Evolutionary conservation across 2,888 invertebrate species (phyloP), one percentile per base, ranked within the genome.

Genomic region (Pecten maximus): DNA sequence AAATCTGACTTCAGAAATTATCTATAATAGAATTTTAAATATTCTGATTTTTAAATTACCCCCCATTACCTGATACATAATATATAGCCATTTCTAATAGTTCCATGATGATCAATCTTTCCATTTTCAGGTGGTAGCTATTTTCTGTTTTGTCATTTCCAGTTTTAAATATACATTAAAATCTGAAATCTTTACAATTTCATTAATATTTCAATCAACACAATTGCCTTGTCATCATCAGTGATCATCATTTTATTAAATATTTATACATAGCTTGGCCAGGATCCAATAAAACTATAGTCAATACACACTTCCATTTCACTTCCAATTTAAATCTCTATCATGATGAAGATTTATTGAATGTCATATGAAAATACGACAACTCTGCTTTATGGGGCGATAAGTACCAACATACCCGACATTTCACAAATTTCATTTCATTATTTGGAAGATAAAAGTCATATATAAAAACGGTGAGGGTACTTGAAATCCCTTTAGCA

Each of bases 351-450:
- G 74, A 74, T 74, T 74, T 35, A 74, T 74, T 74, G 74, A 74
- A 35, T 23, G 54, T 6, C 74, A 35, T 19, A 54, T 28, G 10
- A 74, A 74, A 74, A 74, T 6, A 35, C 28, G 35, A 35, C 35
- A 35, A 35, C 35, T 28, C n/a, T 28, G 74, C 2, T 74, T 74
- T 74, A 74, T 23, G 74, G 28, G 74, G 35, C 74, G 10, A 35
- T 35, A 6, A 35, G 74, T 74, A 74, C 28, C 74, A 35, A 35
- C 8, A 74, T 28, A 74, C 35, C 15, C 4, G 74, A 74, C 8
- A 74, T 74, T 74, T 74, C 74, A 74, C 74, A 74, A 28, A 74
- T 74, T 74, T 74, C 28, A 74, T 74, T 74, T 74, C 74, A 74
- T 74, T 19, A 74, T 10, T 35, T 74, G 6, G 23, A 74, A 74